Evolutionary conservation across 1,140 invertebrate genomes (phyloP), one percentile per base, ranked within the genome.

Genomic region (Heliconius eleuchia): DNA sequence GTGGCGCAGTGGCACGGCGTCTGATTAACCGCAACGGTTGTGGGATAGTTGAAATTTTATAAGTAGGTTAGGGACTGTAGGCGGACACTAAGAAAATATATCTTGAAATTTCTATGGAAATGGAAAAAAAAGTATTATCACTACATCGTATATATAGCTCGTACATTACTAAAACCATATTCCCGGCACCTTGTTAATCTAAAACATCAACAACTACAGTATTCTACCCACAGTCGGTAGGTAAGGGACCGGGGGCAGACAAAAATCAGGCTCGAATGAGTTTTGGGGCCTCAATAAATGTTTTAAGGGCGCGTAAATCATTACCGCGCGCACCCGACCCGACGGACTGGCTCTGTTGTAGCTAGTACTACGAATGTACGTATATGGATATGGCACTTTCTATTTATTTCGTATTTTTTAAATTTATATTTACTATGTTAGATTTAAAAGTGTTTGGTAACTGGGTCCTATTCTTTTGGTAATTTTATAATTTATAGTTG

Each of bases 251-350:
- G 46, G 50, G 74, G 79, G 70, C 73, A 76, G 80, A 85, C 83
- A 83, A 84, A 87, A 88, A 88, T 85, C 84, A 86, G 82, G 83
- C 78, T 83, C 81, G 77, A 83, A 87, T 83, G 86, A 86, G 84
- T 85, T 86, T 83, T 80, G 78, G 84, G 80, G 78, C 76, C 82
- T 79, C 85, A 85, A 90, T 88, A 89, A 89, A 89, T 88, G 87
- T 89, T 88, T 88, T 87, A 89, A 83, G 86, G 86, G 83, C 79
- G 83, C 85, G 85, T 91, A 90, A 90, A 91, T 90, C 89, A 91
- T 91, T 89, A 89, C 84, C 74, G 74, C 42, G 79, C 79, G 79
- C 71, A 79, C 81, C 82, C 83, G 82, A 75, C 80, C 78, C 84
- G 70, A 76, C 76, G 82, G 75, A 71, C 78, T 73, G 55, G 42